A percentile compares a stretch with the other conserved stretches of the same genome.
These are phyloP conservation scores for Atopsyche davidsoni DNA, from an alignment of 1,140 invertebrate species.

Conservation along the genomic window DNA sequence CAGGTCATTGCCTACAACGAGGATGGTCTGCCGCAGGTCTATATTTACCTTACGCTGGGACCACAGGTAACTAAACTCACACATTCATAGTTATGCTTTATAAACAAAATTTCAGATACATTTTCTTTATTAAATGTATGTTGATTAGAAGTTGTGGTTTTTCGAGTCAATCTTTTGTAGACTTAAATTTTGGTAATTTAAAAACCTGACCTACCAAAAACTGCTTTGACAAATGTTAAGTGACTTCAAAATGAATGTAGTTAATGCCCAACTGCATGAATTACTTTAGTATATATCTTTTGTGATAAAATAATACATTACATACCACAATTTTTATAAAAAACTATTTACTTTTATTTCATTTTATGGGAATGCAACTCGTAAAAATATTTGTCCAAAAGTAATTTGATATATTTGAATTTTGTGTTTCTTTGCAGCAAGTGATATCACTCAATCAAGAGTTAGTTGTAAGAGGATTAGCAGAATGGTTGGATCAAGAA, in stretches of 20 bases:
- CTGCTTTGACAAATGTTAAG: no score
- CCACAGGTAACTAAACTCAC: slow-evolving; percentile 57
- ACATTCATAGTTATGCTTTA: background rate
- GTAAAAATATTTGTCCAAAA: background rate
- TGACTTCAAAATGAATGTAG: no score
- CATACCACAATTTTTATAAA: no score
- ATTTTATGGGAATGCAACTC: slow-evolving; percentile 2
- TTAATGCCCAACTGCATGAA: no score
- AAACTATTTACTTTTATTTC: no score
- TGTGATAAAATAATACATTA: no score
- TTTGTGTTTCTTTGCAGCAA: slow-evolving; percentile 48
- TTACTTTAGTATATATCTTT: no score
- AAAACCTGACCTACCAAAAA: no score
- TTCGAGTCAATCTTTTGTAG: no score
- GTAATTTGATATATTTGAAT: slow-evolving; percentile 8
- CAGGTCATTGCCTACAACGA: slow-evolving; percentile 78
- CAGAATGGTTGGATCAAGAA: slow-evolving; percentile 53
- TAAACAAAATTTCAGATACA: slow-evolving; percentile 6
- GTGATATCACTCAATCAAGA: slow-evolving; percentile 63
- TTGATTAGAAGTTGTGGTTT: no score
- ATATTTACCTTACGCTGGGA: slow-evolving; percentile 66
- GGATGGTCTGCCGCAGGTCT: slow-evolving; percentile 67
- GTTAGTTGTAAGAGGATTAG: slow-evolving; percentile 60
- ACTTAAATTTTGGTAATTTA: no score
- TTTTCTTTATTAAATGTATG: slow-evolving; percentile 8